Evolutionary conservation across 2,113 vertebrate species (phyloP), one percentile per base, ranked within the genome.

Genomic region (Butorides virescens): DNA sequence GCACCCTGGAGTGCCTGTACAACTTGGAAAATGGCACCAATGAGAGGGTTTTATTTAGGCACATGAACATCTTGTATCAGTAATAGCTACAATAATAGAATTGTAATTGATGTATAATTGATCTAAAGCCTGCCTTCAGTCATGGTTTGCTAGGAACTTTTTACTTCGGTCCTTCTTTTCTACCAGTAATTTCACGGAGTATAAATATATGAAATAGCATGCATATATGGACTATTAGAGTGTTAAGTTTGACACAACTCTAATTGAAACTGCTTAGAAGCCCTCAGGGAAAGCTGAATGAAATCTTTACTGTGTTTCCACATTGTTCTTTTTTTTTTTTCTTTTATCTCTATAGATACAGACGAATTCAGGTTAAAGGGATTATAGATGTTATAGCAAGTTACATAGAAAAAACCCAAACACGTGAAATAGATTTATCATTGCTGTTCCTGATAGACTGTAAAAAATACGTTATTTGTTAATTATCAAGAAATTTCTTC

Each of bases 401-500:
- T 88, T 87, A 91, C 30, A 53, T 70, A 53, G 22, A 76, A 75
- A 82, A 78, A 68, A 84, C 9, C 12, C 39, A 42, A 42, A 72
- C 77, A 1, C 8, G 13, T 92, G 68, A 95, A 96, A 88, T 91
- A 91, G 92, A 92, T 94, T 63, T 91, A 36, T 25, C 37, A 80
- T 44, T 56, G 42, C 17, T 77, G 22, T 92, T 91, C 58, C 87
- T 95, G 73, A 76, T 71, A 90, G 47, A 72, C n/a, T 84, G 15
- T 53, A 49, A 88, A 83, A 91, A 90, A 55, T 15, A 53, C 39
- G 4, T 73, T 62, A 86, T 88, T 93, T 93, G 36, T 85, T 95
- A 93, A 96, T 95, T 93, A 89, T 91, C n/a, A 92, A 90, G 67
- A 63, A 19, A 75, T 71, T 96, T 94, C 44, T 82, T 96, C n/a